Evolutionary conservation across 1,140 invertebrate species (phyloP), one percentile per base, ranked within the genome.

Genomic region (Caenorhabditis latens): DNA sequence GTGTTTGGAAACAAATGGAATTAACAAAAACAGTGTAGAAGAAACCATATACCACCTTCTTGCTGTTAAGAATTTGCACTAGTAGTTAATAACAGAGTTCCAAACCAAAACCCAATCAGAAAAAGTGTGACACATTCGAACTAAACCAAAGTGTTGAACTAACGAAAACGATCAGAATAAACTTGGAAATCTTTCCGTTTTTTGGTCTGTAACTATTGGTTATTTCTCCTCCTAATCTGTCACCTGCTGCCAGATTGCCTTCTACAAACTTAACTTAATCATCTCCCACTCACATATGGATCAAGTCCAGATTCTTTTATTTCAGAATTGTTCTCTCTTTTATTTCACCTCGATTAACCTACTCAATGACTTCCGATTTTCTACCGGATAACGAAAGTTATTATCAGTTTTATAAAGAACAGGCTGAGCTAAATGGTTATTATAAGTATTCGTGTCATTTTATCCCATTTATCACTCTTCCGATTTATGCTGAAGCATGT

Each of bases 301-400:
- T 19, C 14, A 19, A 58, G 55, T 16, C 55, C 32, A 53, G 16
- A 53, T 8, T 53, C 50, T 53, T 14, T 24, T 32, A 9, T 24
- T 63, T 32, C 24, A 8, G 19, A 2, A 3, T 32, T 40, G n/a
- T 8, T 24, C 24, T 13, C 2, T 21, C 32, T 63, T 63, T 63
- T 63, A 11, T 32, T 63, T 21, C 9, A 4, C 32, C 13, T 24
- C 61, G 8, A 32, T 46, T 11, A 43, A 7, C 19, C 19, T 19
- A 11, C 14, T 16, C 2, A 4, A 71, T 71, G 65, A n/a, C 2
- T 71, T 71, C 40, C 16, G 13, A 14, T 1, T 71, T 71, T n/a
- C 16, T 71, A 32, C 65, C 65, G 65, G 65, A 71, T 46, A 71
- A 71, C 5, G 65, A 71, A 43, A 71, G 65, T 16, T 71, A 71